These are phyloP conservation scores for Platalea minor DNA, from an alignment of 2,797 vertebrate genomes.

Conservation along the genomic window DNA sequence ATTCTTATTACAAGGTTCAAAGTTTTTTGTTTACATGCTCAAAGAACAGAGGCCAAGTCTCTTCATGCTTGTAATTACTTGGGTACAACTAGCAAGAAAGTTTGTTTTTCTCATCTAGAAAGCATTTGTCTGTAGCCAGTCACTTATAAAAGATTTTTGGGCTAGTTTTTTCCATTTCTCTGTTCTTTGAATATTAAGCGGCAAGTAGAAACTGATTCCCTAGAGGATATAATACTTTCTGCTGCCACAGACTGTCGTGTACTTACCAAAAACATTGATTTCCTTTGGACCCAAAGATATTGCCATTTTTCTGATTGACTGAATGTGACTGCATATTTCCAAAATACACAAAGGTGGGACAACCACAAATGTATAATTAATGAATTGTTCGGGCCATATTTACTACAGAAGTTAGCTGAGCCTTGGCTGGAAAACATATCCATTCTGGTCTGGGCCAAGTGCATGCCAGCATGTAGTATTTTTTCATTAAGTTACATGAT, in stretches of 20 bases:
- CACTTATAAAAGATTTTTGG: background rate
- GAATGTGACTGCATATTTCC: slow-evolving; percentile 56
- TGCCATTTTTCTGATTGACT: slow-evolving; percentile 47
- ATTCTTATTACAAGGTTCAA: background rate
- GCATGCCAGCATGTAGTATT: slow-evolving; percentile 31
- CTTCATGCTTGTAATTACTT: slow-evolving; percentile 41
- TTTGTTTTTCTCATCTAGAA: slow-evolving; percentile 27
- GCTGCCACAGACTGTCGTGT: background rate
- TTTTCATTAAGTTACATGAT: slow-evolving; percentile 68
- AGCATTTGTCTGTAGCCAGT: background rate
- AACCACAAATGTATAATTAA: slow-evolving; percentile 63
- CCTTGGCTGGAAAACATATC: slow-evolving; percentile 57
- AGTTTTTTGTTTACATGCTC: slow-evolving; percentile 45
- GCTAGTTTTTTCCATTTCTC: slow-evolving; percentile 39
- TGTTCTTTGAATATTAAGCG: slow-evolving; percentile 43
- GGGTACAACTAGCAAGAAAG: background rate
- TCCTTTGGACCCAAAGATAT: slow-evolving; percentile 51
- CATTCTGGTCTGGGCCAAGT: slow-evolving; percentile 39
- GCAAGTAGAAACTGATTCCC: slow-evolving; percentile 18
- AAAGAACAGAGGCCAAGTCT: slow-evolving; percentile 15
- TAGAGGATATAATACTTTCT: background rate
- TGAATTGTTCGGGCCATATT: slow-evolving; percentile 61
- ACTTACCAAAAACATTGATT: slow-evolving; percentile 49
- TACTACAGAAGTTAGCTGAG: slow-evolving; percentile 56
- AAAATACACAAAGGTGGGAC: slow-evolving; percentile 52